Conservation (phyloP, 2,113 vertebrate species). For the Actenoides hombroni region DNA sequence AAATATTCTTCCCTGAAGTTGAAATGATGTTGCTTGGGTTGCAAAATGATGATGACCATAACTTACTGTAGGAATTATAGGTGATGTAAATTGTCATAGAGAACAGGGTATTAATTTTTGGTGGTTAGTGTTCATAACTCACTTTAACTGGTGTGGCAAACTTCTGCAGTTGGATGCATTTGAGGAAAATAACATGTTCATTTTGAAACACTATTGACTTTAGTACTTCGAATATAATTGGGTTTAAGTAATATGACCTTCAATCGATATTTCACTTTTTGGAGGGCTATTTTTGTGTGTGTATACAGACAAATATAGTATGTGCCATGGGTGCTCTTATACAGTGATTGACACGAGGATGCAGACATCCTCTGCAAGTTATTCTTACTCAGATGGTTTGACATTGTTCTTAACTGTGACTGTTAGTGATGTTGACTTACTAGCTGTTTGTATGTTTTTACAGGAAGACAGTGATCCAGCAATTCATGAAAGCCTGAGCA, state of each 20-base stretch:
- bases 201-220: not conserved
- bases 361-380: not conserved
- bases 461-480: constrained; percentile 93
- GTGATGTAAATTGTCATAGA: not conserved
- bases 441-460: not conserved
- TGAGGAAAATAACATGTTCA: not conserved
- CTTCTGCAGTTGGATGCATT: not conserved
- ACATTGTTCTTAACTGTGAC: not conserved
- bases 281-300: not conserved
- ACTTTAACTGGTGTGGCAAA: not conserved
- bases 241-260: not conserved
- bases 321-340: not conserved
- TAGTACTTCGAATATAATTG: not conserved
- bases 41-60: not conserved
- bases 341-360: not conserved
- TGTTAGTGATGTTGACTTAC: not conserved
- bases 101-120: not conserved
- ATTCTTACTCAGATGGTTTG: not conserved
- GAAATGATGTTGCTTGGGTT: not conserved
- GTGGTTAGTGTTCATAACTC: not conserved
- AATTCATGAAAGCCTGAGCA: constrained; percentile 91
- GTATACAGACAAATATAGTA: not conserved
- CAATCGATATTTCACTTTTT: not conserved
- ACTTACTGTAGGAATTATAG: not conserved
- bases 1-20: not conserved